Evolutionary conservation across 1,140 invertebrate species (phyloP), one percentile per base, ranked within the genome.

Genomic region (Heliconius melpomene): DNA sequence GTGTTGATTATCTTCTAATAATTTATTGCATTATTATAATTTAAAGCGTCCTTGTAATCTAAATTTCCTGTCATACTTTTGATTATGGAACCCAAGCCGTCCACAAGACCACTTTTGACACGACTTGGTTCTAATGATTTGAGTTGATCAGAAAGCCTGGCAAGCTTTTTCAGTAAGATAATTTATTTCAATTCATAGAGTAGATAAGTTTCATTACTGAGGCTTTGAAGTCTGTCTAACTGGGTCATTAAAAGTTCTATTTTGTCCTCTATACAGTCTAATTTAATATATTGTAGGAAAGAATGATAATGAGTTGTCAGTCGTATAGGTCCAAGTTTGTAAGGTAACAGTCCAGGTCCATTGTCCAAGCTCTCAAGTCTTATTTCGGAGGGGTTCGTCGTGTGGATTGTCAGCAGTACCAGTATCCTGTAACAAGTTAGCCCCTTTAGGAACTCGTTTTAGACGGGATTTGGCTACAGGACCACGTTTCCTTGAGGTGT

Each of bases 401-500:
- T 23, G 23, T 26, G 36, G 32, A 57, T 76, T 32, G 70, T 72
- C 50, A 54, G 54, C 40, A 77, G 20, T 54, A 78, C 46, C 23
- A 81, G 80, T 38, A 60, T 57, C 70, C 83, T 85, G 84, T 75
- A 84, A 83, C 80, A 80, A 81, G 66, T 75, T 77, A 1, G 74
- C 23, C 18, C 74, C 74, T 71, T 87, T 85, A 80, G 82, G 46
- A 77, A 78, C 50, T 79, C 79, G 29, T 72, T 85, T 79, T 46
- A 83, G 78, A 20, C 78, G 70, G 26, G 79, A 79, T 83, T 87
- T 85, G 3, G 82, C 82, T 54, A 83, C 78, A 26, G 85, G 76
- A 40, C 80, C 78, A 36, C 78, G 73, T 78, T 82, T 86, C 66
- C 74, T 86, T 20, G 80, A 75, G 20, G 84, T 84, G 72, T 82